phyloP scores from a whole-genome alignment of 2,113 vertebrate genomes.

The Pteropus alecto region DNA sequence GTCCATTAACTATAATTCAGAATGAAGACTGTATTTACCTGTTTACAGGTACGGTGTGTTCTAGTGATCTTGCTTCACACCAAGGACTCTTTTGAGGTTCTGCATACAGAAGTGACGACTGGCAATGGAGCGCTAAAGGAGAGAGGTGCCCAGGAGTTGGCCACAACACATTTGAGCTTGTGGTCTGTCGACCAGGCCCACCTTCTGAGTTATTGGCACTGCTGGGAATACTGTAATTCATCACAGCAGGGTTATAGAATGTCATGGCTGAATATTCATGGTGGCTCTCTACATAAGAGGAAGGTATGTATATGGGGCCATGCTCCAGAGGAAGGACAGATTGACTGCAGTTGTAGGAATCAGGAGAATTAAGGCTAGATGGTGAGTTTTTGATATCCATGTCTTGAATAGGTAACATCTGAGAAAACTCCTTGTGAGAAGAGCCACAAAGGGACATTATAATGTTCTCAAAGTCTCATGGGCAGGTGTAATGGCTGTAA shows the following conservation, averaged over 20 bases:
- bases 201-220: constrained; percentile 80
- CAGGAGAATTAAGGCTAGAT: constrained; percentile 77
- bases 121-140: constrained; percentile 88
- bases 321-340: constrained; percentile 83
- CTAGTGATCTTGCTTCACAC: constrained; percentile 85
- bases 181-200: constrained; percentile 76
- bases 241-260: constrained; percentile 88
- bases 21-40: constrained; percentile 61
- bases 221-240: constrained; percentile 84
- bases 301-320: constrained; percentile 89
- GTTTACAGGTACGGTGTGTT: constrained; percentile 78
- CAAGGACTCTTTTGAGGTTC: constrained; percentile 88
- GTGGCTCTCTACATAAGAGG: constrained; percentile 88
- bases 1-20: background rate
- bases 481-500: constrained; percentile 47
- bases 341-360: constrained; percentile 85
- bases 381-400: constrained; percentile 86
- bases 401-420: constrained; percentile 87
- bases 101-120: constrained; percentile 86
- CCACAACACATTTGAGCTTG: constrained; percentile 89
- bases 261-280: constrained; percentile 88
- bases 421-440: constrained; percentile 83
- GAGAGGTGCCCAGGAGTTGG: constrained; percentile 84
- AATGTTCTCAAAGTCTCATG: constrained; percentile 75
- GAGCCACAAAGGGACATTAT: constrained; percentile 84